A percentile compares a stretch with the other conserved stretches of the same genome.
These are phyloP conservation scores for Schrankia costaestrigalis DNA, from an alignment of 2,888 invertebrate species.

Conservation along the genomic window DNA sequence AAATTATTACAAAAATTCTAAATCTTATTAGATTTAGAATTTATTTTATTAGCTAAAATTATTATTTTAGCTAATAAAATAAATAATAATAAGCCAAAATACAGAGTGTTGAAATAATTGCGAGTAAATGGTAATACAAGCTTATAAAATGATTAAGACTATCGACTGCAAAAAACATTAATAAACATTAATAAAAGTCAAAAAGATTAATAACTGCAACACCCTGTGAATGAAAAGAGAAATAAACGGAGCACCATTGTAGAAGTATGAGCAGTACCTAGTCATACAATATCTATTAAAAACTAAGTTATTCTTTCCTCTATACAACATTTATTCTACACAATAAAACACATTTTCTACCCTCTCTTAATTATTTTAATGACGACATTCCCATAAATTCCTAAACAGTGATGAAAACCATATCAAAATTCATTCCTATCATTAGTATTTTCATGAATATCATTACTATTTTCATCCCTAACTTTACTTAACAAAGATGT, in stretches of 20 bases:
- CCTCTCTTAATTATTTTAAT: background rate
- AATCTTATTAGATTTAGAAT: constrained; percentile 2
- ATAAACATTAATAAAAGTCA: no score
- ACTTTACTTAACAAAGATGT: no score
- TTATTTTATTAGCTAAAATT: constrained; percentile 11
- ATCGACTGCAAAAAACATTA: no score
- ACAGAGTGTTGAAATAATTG: no score
- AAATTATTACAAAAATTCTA: constrained; percentile 19
- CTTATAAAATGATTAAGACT: no score
- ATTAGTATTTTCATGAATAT: no score
- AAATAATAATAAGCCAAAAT: constrained; percentile 13
- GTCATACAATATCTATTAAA: constrained; percentile 15
- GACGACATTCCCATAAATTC: background rate
- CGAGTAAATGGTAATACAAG: no score
- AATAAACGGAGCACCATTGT: constrained; percentile 51
- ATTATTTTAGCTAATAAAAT: no score
- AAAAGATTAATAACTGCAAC: no score
- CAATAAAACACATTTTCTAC: constrained; percentile 12
- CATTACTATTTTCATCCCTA: no score
- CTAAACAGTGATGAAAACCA: constrained; percentile 2
- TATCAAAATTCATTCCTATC: no score
- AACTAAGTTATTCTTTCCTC: constrained; percentile 10
- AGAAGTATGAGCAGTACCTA: constrained; percentile 48
- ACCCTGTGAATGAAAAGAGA: constrained; percentile 28
- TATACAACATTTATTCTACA: constrained; percentile 15